Evolutionary conservation across 2,113 vertebrate genomes (phyloP), one percentile per base, ranked within the genome.

Genomic region (Fregata magnificens): DNA sequence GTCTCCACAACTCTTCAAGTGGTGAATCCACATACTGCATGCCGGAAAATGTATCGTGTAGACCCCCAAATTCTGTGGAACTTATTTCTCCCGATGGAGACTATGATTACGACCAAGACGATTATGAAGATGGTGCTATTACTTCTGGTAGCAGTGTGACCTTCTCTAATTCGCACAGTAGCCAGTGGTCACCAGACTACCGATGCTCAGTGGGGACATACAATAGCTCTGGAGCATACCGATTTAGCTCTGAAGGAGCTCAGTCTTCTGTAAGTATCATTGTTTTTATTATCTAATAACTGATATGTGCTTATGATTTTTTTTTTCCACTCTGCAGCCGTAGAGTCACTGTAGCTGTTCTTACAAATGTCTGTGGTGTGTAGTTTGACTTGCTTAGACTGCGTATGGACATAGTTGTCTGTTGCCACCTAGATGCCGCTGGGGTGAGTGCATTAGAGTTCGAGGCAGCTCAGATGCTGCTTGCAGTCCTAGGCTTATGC

Each of bases 201-300:
- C 98, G 99, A 5, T 99, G 98, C 59, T 99, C 99, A 0, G 96
- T 99, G 47, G 99, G 99, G 10, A 99, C 99, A 3, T 99, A 99
- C 98, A 99, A 99, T 89, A 99, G 99, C 95, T 99, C 99, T 0
- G 99, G 99, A 55, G 99, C 98, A 0, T 99, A 99, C 95, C 98
- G 99, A 28, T 99, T 99, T 95, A 99, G 99, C 96, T 99, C 99
- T 0, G 99, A 99, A 71, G 99, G 99, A 31, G 99, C 99, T 4
- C 99, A 99, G 97, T 99, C 99, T 52, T 99, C 99, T 31, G 99
- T 99, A 73, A 98, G 99, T 98, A 81, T 26, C 40, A 4, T 4
- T 76, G 17, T 0, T 77, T 93, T 77, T 73, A 21, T 81, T 79
- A 53, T 16, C 62, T 81, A 11, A 49, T 52, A 47, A 47, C 47